Evolutionary conservation across 2,888 invertebrate genomes (phyloP), one percentile per base, ranked within the genome.

Genomic region (Bellardia pandia): DNA sequence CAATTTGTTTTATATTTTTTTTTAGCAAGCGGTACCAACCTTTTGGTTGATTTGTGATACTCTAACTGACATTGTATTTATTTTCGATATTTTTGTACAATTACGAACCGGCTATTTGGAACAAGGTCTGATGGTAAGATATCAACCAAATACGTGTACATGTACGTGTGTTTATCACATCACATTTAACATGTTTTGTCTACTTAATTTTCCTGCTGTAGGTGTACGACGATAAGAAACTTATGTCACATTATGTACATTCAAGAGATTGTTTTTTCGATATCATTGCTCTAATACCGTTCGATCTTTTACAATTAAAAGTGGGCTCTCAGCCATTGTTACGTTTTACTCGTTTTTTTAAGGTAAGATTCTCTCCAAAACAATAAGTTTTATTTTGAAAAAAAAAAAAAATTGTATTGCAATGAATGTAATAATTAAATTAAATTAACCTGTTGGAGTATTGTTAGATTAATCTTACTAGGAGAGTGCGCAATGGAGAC

Each of bases 81-180:
- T 98, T 76, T 93, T 97, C 89, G 99, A 99, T 94, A 96, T 99
- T 89, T 95, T 96, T 78, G 98, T 98, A 88, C 99, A 99, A 94
- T 96, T 99, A 90, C 95, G 99, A 89, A 99, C 99, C 64, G 99
- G 99, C 23, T 99, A 98, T 93, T 94, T 99, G 91, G 98, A 99
- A 93, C 98, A 98, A 92, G 99, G 98, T 58, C 95, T 98, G 30
- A 98, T 98, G 97, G 97, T 95, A 91, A 92, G 91, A 4, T 37
- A 6, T 33, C 33, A 33, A 89, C n/a, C 0, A 56, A n/a, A 8
- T 14, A 11, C 14, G 30, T 9, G 37, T 53, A 11, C 14, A 14
- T 9, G 37, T 53, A 0, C 2, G 9, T 23, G 6, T 40, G 3
- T 48, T 23, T 56, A 5, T 1, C 23, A 30, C 23, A 58, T 30